These are phyloP conservation scores for Crematogaster levior DNA, from an alignment of 2,888 invertebrate species.

Conservation along the genomic window DNA sequence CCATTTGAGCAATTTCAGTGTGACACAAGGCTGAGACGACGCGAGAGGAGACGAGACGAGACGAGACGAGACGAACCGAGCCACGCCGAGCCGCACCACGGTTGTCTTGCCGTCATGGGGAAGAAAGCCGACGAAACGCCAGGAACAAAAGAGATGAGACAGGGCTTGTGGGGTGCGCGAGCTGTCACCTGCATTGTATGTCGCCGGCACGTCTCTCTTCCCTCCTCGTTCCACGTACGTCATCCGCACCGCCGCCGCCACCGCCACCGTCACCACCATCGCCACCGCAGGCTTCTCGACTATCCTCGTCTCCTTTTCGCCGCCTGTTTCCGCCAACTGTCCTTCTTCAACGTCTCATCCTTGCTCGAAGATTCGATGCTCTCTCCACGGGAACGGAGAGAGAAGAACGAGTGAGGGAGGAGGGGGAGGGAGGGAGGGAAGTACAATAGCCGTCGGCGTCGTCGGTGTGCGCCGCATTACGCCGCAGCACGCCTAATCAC, in stretches of 20 bases:
- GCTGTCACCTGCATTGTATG: constrained; percentile 83
- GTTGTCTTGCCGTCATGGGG: constrained; percentile 76
- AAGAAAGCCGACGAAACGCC: constrained; percentile 80
- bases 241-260: constrained; percentile 53
- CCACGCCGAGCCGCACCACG: constrained; percentile 65
- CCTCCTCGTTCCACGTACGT: constrained; percentile 59
- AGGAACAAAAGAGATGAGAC: constrained; percentile 78
- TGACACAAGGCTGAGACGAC: constrained; percentile 71
- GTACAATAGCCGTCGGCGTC: constrained; percentile 81
- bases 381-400: constrained; percentile 24
- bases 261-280: constrained; percentile 47
- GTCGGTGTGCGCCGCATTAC: constrained; percentile 79
- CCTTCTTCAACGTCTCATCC: constrained; percentile 49
- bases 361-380: constrained; percentile 53
- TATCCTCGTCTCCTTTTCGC: constrained; percentile 54
- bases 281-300: constrained; percentile 44
- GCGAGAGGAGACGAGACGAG: constrained; percentile 41
- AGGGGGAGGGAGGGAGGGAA: constrained; percentile 34
- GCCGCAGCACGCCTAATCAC: constrained; percentile 82
- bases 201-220: constrained; percentile 67
- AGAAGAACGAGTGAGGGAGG: neutral
- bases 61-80: constrained; percentile 34
- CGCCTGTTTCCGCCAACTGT: constrained; percentile 44
- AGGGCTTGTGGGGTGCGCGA: constrained; percentile 75
- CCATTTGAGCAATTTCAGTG: constrained; percentile 79